Evolutionary conservation across 2,797 vertebrate species (phyloP), one percentile per base, ranked within the genome.

Genomic region (Pygocentrus nattereri): DNA sequence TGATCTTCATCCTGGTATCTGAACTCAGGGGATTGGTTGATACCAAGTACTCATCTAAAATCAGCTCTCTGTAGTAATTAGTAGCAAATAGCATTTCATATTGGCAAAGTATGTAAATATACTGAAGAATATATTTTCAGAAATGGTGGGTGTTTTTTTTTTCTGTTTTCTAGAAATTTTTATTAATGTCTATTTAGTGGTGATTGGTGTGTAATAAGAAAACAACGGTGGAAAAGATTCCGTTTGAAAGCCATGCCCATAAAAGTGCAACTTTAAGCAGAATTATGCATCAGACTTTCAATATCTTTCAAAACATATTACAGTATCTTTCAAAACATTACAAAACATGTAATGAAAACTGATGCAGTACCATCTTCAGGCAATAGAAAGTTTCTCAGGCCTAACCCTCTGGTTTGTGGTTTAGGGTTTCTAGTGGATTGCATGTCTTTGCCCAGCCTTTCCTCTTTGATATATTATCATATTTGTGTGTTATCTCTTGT

Each of bases 401-500:
- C 65, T 27, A 2, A n/a, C 56, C 61, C 58, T 27, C 25, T 30
- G 58, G 18, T 64, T 72, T 25, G 19, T 11, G 34, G 65, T 62
- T 72, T 64, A 56, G 73, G 73, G 50, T 58, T 41, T 23, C 27
- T 65, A 44, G 11, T 23, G 41, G 44, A 12, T 61, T 11, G n/a
- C 23, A n/a, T 18, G 52, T 44, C 34, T 69, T 44, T 12, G 6
- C 82, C 25, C 65, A 16, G 71, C 76, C 72, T 44, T 70, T 87
- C 75, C 78, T 75, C 56, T 19, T 82, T 85, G 82, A 82, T 87
- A 71, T 86, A 81, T 90, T 87, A 83, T 89, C 58, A 74, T 85
- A 85, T 86, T 85, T 87, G 76, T 85, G 80, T 70, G 87, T 87
- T 88, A 85, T 90, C 82, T 88, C 79, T 78, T 82, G 82, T 84